Conservation (phyloP, 2,113 vertebrate genomes). For the Gavialis gangeticus region DNA sequence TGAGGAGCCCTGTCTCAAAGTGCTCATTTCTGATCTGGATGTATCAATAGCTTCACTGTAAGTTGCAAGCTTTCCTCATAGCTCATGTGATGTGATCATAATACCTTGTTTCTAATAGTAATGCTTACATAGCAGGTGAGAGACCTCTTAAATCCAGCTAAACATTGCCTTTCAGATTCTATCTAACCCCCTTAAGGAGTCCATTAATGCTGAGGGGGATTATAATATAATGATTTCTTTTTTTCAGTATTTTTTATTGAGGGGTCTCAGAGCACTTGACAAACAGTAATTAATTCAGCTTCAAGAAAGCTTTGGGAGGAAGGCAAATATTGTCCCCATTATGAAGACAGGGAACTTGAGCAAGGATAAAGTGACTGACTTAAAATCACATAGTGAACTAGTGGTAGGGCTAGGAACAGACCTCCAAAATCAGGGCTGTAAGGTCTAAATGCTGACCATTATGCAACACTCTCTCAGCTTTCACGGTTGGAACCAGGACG, state of each 20-base stretch:
- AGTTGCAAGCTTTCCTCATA: no score
- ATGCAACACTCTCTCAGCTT: background rate
- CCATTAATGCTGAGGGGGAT: slow-evolving; percentile 23
- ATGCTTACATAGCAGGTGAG: background rate
- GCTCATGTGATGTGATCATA: background rate
- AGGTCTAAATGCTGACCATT: rapidly evolving
- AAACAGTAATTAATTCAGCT: slow-evolving; percentile 24
- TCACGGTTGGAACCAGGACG: rapidly evolving
- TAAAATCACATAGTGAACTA: background rate
- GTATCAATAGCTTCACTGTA: rapidly evolving
- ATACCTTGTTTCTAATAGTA: background rate
- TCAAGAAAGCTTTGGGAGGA: background rate
- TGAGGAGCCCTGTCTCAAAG: background rate
- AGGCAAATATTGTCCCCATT: background rate
- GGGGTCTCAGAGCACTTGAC: slow-evolving; percentile 8
- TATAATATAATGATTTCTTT: background rate
- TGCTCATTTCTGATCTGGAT: background rate
- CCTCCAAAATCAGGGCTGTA: rapidly evolving
- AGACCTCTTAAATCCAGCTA: background rate
- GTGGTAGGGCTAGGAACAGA: background rate
- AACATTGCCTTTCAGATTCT: background rate
- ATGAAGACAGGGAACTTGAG: background rate
- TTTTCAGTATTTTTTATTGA: rapidly evolving
- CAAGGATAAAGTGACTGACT: background rate
- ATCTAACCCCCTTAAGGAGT: background rate